phyloP scores from a whole-genome alignment of 2,888 invertebrate genomes.

The Harmothoe impar region DNA sequence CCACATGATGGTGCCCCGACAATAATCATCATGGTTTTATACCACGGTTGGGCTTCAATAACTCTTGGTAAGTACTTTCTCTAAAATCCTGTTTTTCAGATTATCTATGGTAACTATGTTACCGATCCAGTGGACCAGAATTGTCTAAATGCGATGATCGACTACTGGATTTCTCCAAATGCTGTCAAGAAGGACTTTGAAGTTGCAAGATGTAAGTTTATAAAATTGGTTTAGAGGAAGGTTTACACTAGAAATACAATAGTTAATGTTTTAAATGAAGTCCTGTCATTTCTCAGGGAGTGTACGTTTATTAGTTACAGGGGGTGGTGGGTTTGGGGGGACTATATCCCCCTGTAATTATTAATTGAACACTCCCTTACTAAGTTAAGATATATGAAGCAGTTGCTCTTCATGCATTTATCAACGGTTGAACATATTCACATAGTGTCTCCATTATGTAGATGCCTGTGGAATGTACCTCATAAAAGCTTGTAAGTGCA shows the following conservation, averaged over 20 bases:
- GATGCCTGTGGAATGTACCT: conserved; percentile 3
- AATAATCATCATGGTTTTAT: too few species aligned
- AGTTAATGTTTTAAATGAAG: too few species aligned
- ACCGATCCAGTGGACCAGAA: conserved; percentile 80
- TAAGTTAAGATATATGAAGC: not conserved
- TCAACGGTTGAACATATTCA: too few species aligned
- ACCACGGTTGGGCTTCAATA: too few species aligned
- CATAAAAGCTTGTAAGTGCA: not conserved
- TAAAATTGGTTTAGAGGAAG: not conserved
- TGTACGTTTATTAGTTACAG: too few species aligned
- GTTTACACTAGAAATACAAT: not conserved
- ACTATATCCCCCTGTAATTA: not conserved
- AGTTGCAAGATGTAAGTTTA: conserved; percentile 80
- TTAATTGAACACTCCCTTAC: too few species aligned
- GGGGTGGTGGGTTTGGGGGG: too few species aligned
- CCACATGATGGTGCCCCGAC: too few species aligned
- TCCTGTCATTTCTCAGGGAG: too few species aligned
- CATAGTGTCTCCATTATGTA: conserved; percentile 49
- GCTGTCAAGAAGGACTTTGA: conserved; percentile 83
- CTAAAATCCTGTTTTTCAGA: conserved; percentile 71
- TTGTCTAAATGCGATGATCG: conserved; percentile 81
- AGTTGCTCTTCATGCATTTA: too few species aligned
- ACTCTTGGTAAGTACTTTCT: too few species aligned
- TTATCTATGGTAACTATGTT: conserved; percentile 81
- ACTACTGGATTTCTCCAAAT: conserved; percentile 82